phyloP scores from a whole-genome alignment of 2,888 invertebrate genomes.

The Monopis laevigella region DNA sequence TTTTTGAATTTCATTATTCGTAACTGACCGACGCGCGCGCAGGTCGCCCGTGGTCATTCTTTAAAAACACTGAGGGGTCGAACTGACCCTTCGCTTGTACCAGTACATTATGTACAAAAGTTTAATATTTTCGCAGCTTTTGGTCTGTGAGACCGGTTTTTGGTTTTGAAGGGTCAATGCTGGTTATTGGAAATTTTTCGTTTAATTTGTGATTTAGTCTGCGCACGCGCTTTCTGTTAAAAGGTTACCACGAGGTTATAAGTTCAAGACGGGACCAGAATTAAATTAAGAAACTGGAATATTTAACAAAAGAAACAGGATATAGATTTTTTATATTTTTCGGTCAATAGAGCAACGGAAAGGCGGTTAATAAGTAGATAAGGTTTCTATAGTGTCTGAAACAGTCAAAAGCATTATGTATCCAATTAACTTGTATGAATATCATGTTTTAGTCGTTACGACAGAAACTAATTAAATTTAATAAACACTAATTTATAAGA shows the following conservation, averaged over 20 bases:
- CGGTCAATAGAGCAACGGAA: too few species aligned
- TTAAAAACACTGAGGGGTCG: slow-evolving; percentile 27
- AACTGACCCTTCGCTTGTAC: slow-evolving; percentile 44
- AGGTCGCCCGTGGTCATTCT: slow-evolving; percentile 53
- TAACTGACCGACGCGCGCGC: slow-evolving; percentile 49
- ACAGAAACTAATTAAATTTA: too few species aligned
- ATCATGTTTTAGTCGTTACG: too few species aligned
- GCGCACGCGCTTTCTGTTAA: slow-evolving; percentile 48
- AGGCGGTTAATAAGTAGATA: too few species aligned
- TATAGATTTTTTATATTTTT: too few species aligned
- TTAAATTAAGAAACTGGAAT: background rate
- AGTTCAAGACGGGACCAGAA: slow-evolving; percentile 29
- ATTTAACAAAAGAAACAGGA: too few species aligned
- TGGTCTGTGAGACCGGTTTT: slow-evolving; percentile 40
- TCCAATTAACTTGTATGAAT: too few species aligned
- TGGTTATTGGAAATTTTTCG: slow-evolving; percentile 57
- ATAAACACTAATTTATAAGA: too few species aligned
- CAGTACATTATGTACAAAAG: slow-evolving; percentile 50
- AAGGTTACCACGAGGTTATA: slow-evolving; percentile 44
- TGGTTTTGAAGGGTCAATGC: slow-evolving; percentile 24
- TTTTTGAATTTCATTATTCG: slow-evolving; percentile 57
- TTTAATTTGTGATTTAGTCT: slow-evolving; percentile 55
- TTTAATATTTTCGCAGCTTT: slow-evolving; percentile 53
- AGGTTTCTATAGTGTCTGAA: too few species aligned
- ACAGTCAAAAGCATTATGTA: too few species aligned